Conservation (phyloP, 2,797 vertebrate species). For the Siniperca scherzeri region DNA sequence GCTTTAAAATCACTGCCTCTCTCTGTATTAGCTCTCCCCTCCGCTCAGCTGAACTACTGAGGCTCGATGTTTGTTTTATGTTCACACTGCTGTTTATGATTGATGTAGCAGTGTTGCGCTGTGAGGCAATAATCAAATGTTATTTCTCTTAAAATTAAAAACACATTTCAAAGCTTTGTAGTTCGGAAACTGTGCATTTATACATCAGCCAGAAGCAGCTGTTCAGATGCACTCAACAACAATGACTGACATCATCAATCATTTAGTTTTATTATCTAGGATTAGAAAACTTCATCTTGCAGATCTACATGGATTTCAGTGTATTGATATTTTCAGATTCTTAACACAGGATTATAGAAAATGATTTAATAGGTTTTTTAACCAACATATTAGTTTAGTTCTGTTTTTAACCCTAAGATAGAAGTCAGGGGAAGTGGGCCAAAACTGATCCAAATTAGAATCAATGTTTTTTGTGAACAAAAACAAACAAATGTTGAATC, state of each 20-base stretch:
- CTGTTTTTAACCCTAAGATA: neutral
- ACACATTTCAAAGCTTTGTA: conserved; percentile 48
- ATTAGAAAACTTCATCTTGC: neutral
- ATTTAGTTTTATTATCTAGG: neutral
- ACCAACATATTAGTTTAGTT: neutral
- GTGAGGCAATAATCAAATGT: conserved; percentile 56
- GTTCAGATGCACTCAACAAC: conserved; percentile 9
- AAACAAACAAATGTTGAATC: neutral
- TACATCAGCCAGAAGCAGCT: conserved; percentile 1
- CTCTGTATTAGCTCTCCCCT: conserved; percentile 43
- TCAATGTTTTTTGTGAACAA: neutral
- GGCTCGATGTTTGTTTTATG: conserved; percentile 47
- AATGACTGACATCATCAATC: conserved; percentile 9
- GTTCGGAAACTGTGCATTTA: neutral
- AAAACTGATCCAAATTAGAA: neutral
- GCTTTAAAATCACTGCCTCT: conserved; percentile 54
- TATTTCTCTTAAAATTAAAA: conserved; percentile 61
- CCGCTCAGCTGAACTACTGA: conserved; percentile 36
- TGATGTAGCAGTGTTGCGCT: conserved; percentile 42
- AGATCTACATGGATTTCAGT: neutral
- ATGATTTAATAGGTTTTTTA: neutral
- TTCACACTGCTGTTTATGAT: conserved; percentile 45
- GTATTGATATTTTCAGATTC: neutral
- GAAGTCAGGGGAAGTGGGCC: neutral
- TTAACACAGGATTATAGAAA: neutral